Evolutionary conservation across 2,888 invertebrate species (phyloP).

Genomic region (Prostheceraeus crozeri): DNA sequence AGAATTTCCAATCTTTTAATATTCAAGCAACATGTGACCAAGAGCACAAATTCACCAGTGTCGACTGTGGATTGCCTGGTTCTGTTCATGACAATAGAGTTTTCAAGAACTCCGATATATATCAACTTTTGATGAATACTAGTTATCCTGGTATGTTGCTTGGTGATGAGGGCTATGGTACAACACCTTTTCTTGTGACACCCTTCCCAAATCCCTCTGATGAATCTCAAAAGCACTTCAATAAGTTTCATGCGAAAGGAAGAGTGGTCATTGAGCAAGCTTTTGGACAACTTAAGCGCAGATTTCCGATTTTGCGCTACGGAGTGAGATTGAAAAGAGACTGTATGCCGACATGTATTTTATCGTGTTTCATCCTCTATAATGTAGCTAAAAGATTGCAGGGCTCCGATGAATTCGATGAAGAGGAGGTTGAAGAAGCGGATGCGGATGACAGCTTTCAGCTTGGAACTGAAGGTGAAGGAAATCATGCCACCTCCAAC

Average conservation of each 20-base stretch:
- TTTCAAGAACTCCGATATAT: constrained; percentile 23
- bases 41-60: neutral
- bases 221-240: constrained; percentile 11
- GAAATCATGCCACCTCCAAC: too few relatives aligned
- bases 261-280: constrained; percentile 26
- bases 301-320: too few relatives aligned
- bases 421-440: too few relatives aligned
- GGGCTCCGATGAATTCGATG: too few relatives aligned
- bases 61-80: constrained; percentile 14
- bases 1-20: constrained; percentile 7
- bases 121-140: neutral
- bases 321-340: too few relatives aligned
- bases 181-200: constrained; percentile 30
- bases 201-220: constrained; percentile 22
- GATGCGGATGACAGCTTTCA: too few relatives aligned
- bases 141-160: constrained; percentile 6
- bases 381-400: too few relatives aligned
- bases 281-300: too few relatives aligned
- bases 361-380: too few relatives aligned
- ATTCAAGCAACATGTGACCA: constrained; percentile 10
- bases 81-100: neutral
- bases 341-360: too few relatives aligned
- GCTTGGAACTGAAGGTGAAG: too few relatives aligned
- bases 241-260: constrained; percentile 31
- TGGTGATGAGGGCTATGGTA: constrained; percentile 31